Percentiles rank a stretch among this genome's conserved stretches.
Conservation (phyloP, 2,797 vertebrate genomes). For the Mormyrus proboscirostris region DNA sequence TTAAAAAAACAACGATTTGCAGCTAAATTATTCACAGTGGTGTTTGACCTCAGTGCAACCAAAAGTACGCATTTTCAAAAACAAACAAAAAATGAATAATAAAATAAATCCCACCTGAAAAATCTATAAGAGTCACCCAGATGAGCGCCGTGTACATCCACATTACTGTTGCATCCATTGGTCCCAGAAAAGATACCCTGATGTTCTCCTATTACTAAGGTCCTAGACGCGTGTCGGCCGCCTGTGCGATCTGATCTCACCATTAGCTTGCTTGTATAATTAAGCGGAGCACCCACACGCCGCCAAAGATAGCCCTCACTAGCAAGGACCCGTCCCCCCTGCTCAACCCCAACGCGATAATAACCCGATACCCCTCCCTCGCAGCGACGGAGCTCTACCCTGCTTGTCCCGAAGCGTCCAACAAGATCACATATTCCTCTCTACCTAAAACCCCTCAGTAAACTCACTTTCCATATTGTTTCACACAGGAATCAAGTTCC, state of each 20-base stretch:
- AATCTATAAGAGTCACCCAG: constrained; percentile 51
- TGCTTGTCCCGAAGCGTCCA: background rate
- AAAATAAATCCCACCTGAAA: constrained; percentile 57
- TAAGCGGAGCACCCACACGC: constrained; percentile 56
- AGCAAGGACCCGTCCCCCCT: constrained; percentile 61
- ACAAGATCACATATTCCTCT: background rate
- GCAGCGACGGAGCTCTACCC: constrained; percentile 14
- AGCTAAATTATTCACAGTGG: background rate
- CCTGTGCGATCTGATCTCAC: constrained; percentile 65
- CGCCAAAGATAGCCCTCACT: constrained; percentile 48
- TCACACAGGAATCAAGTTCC: background rate
- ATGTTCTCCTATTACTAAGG: constrained; percentile 13
- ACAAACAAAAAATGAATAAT: background rate
- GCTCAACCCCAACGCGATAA: constrained; percentile 42
- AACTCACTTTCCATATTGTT: background rate
- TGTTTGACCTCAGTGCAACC: background rate
- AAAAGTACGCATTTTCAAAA: background rate
- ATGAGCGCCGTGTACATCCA: constrained; percentile 73
- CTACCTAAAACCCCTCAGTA: background rate
- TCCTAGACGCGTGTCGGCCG: constrained; percentile 28
- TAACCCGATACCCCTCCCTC: constrained; percentile 37
- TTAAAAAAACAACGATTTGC: background rate
- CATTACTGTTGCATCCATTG: constrained; percentile 56
- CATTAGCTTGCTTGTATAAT: constrained; percentile 62
- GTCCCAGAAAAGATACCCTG: constrained; percentile 3